These are phyloP conservation scores for Hyppa rectilinea DNA, from an alignment of 2,888 invertebrate species.

Conservation along the genomic window DNA sequence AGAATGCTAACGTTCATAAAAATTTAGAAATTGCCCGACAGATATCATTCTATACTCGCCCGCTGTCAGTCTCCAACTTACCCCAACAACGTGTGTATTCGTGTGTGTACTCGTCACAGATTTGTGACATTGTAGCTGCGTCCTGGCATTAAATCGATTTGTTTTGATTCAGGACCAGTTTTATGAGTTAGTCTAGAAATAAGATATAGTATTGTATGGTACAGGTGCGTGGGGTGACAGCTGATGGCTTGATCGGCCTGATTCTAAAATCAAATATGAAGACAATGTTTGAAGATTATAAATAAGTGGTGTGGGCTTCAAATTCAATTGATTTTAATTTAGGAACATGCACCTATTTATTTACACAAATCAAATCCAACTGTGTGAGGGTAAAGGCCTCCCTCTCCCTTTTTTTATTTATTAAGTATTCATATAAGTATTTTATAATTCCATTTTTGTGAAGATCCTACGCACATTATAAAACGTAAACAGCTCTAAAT, in stretches of 20 bases:
- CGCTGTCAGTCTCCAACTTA: constrained; percentile 14
- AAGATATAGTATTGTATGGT: background rate
- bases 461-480: no score
- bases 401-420: background rate
- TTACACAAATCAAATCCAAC: no score
- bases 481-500: background rate
- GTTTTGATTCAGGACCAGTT: constrained; percentile 44
- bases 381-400: no score
- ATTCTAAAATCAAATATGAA: constrained; percentile 1
- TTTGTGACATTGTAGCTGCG: constrained; percentile 41
- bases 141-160: constrained; percentile 30
- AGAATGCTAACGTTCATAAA: no score
- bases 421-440: no score
- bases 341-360: no score
- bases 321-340: constrained; percentile 14
- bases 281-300: constrained; percentile 8
- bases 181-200: constrained; percentile 30
- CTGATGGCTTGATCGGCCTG: constrained; percentile 21
- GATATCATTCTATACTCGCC: background rate
- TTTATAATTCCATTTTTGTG: no score
- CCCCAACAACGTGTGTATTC: constrained; percentile 2
- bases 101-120: constrained; percentile 9
- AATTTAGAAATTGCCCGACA: no score
- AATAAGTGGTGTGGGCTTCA: background rate
- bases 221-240: constrained; percentile 41